These are phyloP conservation scores for Alethe castanea DNA, from an alignment of 2,113 vertebrate genomes.

Conservation along the genomic window DNA sequence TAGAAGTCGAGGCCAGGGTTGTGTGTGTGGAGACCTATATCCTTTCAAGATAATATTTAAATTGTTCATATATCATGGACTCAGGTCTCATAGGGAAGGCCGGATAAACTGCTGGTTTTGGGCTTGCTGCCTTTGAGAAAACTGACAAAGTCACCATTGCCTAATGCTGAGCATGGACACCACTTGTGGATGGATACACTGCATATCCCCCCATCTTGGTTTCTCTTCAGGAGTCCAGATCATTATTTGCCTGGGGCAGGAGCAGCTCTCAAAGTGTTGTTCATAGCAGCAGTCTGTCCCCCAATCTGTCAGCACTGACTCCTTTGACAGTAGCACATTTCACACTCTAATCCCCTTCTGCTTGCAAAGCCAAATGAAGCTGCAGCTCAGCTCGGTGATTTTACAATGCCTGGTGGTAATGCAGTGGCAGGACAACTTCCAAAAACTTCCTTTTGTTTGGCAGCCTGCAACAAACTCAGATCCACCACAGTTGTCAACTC, in stretches of 20 bases:
- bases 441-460: not conserved
- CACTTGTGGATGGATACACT: not conserved
- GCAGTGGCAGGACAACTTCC: not conserved
- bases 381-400: not conserved
- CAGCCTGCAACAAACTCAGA: not conserved
- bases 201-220: not conserved
- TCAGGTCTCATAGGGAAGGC: not conserved
- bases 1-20: not conserved
- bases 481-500: not conserved
- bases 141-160: not conserved
- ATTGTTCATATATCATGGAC: not conserved
- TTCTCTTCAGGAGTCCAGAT: slow-evolving; percentile 11
- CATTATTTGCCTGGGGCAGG: slow-evolving; percentile 15
- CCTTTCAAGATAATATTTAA: not conserved
- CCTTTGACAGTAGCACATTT: slow-evolving; percentile 5
- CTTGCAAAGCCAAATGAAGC: slow-evolving; percentile 2
- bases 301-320: not conserved
- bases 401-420: not conserved
- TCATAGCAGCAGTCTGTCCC: not conserved
- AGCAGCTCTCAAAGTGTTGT: not conserved
- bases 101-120: not conserved
- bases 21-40: not conserved
- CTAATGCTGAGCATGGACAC: not conserved
- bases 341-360: not conserved
- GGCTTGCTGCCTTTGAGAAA: not conserved